A percentile compares a stretch with the other conserved stretches of the same genome.
These are phyloP conservation scores for Ricordea florida DNA, from an alignment of 92 coral and sea anemone genomes.

Conservation along the genomic window DNA sequence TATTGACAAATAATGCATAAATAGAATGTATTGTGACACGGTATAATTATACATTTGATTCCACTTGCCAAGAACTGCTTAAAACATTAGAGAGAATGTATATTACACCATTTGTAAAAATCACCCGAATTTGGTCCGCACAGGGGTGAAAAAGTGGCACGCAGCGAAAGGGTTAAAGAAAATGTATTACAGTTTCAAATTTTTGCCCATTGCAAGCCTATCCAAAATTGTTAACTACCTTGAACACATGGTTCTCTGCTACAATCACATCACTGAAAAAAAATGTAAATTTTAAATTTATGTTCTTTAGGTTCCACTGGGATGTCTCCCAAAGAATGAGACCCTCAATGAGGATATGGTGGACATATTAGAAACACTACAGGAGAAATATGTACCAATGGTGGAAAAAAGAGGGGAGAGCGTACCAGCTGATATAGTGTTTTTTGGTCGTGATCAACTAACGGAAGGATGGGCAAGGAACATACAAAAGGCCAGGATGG, in stretches of 20 bases:
- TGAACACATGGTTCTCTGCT: conserved; percentile 1
- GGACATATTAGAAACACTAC: conserved; percentile 53
- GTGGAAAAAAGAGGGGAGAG: no score
- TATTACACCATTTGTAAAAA: no score
- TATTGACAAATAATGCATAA: no score
- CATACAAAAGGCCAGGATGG: conserved; percentile 48
- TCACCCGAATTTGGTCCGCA: no score
- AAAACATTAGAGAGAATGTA: no score
- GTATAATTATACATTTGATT: no score
- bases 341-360: conserved; percentile 67
- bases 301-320: conserved; percentile 61
- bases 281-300: neutral
- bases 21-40: no score
- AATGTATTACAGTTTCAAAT: neutral
- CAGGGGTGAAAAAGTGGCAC: no score
- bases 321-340: conserved; percentile 67
- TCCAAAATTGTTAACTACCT: conserved; percentile 12
- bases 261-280: conserved; percentile 8
- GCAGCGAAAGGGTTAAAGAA: no score
- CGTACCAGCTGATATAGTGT: conserved; percentile 36
- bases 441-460: conserved; percentile 65
- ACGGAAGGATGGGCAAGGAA: conserved; percentile 71
- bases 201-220: conserved; percentile 15
- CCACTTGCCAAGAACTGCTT: no score
- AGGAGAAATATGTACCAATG: conserved; percentile 59